phyloP scores from a whole-genome alignment of 1,140 invertebrate species.

The Drosophila bipectinata region DNA sequence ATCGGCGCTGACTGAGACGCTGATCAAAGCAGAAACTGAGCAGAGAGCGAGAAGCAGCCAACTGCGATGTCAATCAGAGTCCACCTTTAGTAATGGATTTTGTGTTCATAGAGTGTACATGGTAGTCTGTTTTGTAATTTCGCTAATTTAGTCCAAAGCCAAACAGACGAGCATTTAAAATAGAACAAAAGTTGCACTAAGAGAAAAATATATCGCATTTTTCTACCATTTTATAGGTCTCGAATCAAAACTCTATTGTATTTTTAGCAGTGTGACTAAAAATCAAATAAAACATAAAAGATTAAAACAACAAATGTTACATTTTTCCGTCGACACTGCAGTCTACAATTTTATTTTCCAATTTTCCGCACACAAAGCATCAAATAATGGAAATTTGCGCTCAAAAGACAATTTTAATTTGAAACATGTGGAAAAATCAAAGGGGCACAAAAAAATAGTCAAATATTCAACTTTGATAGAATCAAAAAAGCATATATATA shows the following conservation, averaged over 20 bases:
- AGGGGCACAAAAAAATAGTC: not conserved
- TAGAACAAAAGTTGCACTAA: not conserved
- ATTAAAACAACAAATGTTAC: conserved; percentile 2
- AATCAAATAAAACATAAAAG: conserved; percentile 11
- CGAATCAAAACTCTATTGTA: not conserved
- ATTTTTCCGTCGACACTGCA: conserved; percentile 27
- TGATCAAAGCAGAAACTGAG: conserved; percentile 8
- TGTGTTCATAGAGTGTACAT: conserved; percentile 1
- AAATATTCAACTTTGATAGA: not conserved
- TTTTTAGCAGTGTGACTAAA: not conserved
- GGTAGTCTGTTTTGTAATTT: conserved; percentile 18
- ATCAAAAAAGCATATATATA: no score
- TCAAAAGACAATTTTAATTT: conserved; percentile 14
- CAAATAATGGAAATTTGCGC: conserved; percentile 30
- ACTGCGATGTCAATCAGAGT: conserved; percentile 4
- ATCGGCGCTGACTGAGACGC: conserved; percentile 15
- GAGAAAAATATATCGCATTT: not conserved
- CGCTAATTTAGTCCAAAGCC: conserved; percentile 26
- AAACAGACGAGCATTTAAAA: conserved; percentile 4
- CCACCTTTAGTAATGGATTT: conserved; percentile 39
- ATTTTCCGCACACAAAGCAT: conserved; percentile 14
- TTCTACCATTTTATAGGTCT: not conserved
- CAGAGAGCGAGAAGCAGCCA: no score
- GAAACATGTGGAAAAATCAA: conserved; percentile 33
- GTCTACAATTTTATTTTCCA: conserved; percentile 9